These are phyloP conservation scores for Lerema accius DNA, from an alignment of 1,140 invertebrate species.

Conservation along the genomic window DNA sequence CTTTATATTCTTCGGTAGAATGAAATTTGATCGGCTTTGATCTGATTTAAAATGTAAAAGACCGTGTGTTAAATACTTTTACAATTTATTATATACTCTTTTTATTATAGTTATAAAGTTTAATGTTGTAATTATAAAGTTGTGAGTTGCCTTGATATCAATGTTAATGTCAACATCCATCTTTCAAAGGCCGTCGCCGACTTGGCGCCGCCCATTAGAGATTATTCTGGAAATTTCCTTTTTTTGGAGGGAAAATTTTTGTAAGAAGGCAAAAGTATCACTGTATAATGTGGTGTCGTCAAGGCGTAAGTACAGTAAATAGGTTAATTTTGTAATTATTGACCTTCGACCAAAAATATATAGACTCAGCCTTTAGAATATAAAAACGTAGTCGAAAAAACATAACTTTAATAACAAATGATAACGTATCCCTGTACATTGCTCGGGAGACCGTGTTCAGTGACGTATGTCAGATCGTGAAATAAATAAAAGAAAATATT, in stretches of 20 bases:
- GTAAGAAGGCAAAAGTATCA: neutral
- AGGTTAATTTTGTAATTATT: no score
- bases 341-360: no score
- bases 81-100: constrained; percentile 11
- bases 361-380: no score
- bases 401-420: no score
- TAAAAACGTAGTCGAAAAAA: no score
- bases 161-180: constrained; percentile 18
- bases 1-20: neutral
- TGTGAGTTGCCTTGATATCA: constrained; percentile 13
- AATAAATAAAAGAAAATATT: no score
- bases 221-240: constrained; percentile 9
- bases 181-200: constrained; percentile 4
- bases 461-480: no score
- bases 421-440: no score
- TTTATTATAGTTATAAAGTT: constrained; percentile 28
- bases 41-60: constrained; percentile 4
- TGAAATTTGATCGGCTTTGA: constrained; percentile 22
- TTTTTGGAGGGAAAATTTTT: neutral
- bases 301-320: no score
- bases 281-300: no score
- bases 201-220: constrained; percentile 7
- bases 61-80: constrained; percentile 14
- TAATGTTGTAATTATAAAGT: constrained; percentile 16
- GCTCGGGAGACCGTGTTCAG: no score